A percentile compares a stretch with the other conserved stretches of the same genome.
Evolutionary conservation across 2,888 invertebrate species (phyloP).

Genomic region (Hipparchia sbordonii): DNA sequence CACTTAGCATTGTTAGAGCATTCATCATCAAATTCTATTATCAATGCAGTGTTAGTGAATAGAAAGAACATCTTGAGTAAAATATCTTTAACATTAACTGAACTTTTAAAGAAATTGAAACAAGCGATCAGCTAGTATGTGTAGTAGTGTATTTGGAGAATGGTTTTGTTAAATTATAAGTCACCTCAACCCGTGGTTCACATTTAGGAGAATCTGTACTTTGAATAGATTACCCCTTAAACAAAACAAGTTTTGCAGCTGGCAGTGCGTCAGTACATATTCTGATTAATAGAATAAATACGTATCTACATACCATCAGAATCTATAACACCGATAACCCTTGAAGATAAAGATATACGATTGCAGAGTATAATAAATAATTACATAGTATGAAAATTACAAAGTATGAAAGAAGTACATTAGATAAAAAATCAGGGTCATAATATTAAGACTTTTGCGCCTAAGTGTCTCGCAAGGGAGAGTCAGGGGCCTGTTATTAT

Average conservation of each 20-base stretch:
- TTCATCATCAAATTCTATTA: constrained; percentile 49
- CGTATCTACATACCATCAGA: too few species aligned
- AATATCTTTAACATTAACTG: background rate
- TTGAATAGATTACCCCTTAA: background rate
- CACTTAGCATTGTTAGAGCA: constrained; percentile 61
- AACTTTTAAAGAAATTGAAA: background rate
- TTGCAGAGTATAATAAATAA: too few species aligned
- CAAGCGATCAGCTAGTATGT: background rate
- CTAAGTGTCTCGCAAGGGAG: background rate
- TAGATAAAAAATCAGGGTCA: too few species aligned
- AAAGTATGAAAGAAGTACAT: too few species aligned
- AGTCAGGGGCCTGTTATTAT: background rate
- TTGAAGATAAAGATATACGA: too few species aligned
- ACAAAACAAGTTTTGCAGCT: background rate
- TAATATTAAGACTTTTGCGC: too few species aligned
- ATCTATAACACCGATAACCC: too few species aligned
- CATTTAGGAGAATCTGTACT: background rate
- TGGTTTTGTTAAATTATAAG: background rate
- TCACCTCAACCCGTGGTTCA: background rate
- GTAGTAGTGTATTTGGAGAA: too few species aligned
- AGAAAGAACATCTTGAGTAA: background rate
- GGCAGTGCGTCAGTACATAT: background rate
- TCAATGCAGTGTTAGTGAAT: constrained; percentile 18
- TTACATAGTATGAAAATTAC: too few species aligned
- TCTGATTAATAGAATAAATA: too few species aligned